A percentile compares a stretch with the other conserved stretches of the same genome.
These are phyloP conservation scores for Speoplatyrhinus poulsoni DNA, from an alignment of 2,113 vertebrate species.

Conservation along the genomic window DNA sequence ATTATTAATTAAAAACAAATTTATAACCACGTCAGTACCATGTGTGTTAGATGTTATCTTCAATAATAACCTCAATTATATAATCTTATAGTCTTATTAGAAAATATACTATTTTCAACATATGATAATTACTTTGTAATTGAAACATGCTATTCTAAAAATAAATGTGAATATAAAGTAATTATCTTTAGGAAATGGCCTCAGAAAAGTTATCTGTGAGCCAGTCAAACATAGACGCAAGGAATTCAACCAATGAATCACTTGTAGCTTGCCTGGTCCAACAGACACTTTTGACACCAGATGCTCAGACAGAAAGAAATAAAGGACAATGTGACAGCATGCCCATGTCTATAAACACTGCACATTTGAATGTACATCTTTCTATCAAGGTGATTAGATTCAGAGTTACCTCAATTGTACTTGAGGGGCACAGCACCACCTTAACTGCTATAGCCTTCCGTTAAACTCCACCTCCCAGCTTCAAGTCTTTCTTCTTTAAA, in stretches of 20 bases:
- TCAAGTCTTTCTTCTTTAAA: constrained; percentile 7
- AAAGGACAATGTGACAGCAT: not conserved
- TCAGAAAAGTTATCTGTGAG: too few relatives aligned
- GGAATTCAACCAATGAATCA: not conserved
- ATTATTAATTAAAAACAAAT: too few relatives aligned
- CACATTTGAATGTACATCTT: not conserved
- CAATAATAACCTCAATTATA: too few relatives aligned
- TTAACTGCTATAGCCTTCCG: constrained; percentile 16
- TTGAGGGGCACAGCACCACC: constrained; percentile 15
- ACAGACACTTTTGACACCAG: not conserved
- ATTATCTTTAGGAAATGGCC: too few relatives aligned
- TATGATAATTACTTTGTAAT: too few relatives aligned
- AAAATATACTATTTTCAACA: too few relatives aligned
- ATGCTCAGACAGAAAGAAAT: not conserved
- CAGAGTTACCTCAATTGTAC: constrained; percentile 49
- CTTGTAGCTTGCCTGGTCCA: not conserved
- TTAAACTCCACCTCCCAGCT: constrained; percentile 27
- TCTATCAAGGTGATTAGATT: constrained; percentile 11
- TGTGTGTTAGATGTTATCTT: too few relatives aligned
- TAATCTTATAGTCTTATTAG: too few relatives aligned
- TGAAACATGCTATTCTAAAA: too few relatives aligned
- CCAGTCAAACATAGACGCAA: too few relatives aligned
- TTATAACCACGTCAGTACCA: too few relatives aligned
- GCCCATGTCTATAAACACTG: not conserved
- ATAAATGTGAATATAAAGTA: too few relatives aligned